Conservation (phyloP, 2,113 vertebrate species). For the Semicossyphus pulcher region DNA sequence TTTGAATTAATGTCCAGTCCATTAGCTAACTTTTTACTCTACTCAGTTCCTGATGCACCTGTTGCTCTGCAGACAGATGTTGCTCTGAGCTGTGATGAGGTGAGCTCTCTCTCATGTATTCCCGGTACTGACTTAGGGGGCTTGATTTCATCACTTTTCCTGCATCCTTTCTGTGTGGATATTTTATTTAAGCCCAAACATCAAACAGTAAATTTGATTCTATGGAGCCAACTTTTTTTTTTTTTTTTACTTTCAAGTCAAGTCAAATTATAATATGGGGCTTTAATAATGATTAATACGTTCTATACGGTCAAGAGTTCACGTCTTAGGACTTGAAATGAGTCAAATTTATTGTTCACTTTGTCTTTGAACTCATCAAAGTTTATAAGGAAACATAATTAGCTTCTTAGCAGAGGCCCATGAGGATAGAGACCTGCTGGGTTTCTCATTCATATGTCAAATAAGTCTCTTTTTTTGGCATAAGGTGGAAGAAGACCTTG, state of each 20-base stretch:
- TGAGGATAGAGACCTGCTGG: not conserved
- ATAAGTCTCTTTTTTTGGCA: too few relatives aligned
- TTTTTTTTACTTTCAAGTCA: not conserved
- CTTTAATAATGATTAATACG: not conserved
- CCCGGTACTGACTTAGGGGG: not conserved
- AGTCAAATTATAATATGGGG: not conserved
- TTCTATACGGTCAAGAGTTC: not conserved
- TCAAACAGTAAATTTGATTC: too few relatives aligned
- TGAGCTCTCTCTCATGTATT: too few relatives aligned
- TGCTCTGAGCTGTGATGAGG: constrained; percentile 6
- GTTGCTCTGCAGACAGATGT: constrained; percentile 12
- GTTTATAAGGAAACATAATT: too few relatives aligned
- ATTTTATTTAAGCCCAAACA: too few relatives aligned
- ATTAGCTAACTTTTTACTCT: constrained; percentile 8
- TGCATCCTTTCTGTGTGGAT: not conserved
- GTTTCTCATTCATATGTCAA: too few relatives aligned
- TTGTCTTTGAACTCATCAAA: not conserved
- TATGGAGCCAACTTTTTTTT: not conserved
- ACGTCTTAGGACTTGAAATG: not conserved
- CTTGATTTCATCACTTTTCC: not conserved
- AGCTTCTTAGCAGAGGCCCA: too few relatives aligned
- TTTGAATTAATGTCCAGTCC: not conserved
- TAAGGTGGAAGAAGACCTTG: too few relatives aligned
- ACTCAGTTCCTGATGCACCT: constrained; percentile 13
- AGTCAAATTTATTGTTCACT: not conserved